Evolutionary conservation across 2,113 vertebrate genomes (phyloP).

Genomic region (Chrysochloris asiatica): DNA sequence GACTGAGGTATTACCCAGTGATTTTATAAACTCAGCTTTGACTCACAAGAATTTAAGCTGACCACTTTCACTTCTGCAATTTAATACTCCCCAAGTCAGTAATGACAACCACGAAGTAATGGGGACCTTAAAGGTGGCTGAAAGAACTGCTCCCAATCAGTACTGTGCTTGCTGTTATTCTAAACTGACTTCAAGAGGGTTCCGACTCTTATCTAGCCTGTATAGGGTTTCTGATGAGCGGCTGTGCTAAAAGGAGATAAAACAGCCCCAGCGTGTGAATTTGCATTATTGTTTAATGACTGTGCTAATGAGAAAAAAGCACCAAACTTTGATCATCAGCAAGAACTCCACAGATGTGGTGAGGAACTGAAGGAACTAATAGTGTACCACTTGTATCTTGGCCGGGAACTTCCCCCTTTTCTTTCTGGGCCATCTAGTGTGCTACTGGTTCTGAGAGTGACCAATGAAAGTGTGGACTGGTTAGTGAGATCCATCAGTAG

Average conservation of each 20-base stretch:
- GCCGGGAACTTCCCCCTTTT: fast-evolving
- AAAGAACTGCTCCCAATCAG: too few relatives aligned
- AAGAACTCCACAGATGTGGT: neutral
- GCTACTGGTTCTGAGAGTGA: neutral
- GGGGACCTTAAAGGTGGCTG: neutral
- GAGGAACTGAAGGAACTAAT: neutral
- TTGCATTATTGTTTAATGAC: neutral
- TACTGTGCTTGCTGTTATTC: too few relatives aligned
- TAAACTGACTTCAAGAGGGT: too few relatives aligned
- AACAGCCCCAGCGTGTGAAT: neutral
- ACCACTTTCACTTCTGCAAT: neutral
- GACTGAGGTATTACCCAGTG: neutral
- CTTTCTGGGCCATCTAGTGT: neutral
- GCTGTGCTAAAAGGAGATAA: neutral
- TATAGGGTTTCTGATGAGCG: too few relatives aligned
- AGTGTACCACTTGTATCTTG: neutral
- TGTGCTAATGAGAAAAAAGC: neutral
- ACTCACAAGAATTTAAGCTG: neutral
- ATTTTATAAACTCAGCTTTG: neutral
- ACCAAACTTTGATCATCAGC: neutral
- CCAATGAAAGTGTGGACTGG: fast-evolving
- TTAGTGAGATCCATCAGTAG: neutral
- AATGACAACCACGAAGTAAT: too few relatives aligned
- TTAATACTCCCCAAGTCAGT: neutral
- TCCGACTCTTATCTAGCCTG: too few relatives aligned